These are phyloP conservation scores for Mythimna lalbum DNA, from an alignment of 2,888 invertebrate species.

Conservation along the genomic window DNA sequence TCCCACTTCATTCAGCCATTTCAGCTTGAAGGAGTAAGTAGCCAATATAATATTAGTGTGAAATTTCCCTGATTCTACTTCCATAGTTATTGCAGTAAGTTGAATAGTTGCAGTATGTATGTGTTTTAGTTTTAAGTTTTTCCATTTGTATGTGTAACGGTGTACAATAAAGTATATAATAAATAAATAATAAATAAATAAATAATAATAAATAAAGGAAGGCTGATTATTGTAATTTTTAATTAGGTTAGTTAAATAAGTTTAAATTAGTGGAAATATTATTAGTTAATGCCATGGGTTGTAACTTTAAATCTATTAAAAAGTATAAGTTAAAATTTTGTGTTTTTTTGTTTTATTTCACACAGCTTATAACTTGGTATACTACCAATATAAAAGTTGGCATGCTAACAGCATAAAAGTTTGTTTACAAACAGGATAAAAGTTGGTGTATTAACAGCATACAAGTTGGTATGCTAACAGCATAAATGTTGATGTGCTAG, in stretches of 20 bases:
- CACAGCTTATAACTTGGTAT: too few relatives aligned
- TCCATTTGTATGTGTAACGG: too few relatives aligned
- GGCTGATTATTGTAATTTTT: slow-evolving; percentile 43
- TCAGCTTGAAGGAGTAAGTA: too few relatives aligned
- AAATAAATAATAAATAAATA: too few relatives aligned
- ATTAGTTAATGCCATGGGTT: slow-evolving; percentile 4
- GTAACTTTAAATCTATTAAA: slow-evolving; percentile 37
- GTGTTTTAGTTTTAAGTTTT: too few relatives aligned
- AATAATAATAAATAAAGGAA: too few relatives aligned
- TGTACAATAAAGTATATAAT: too few relatives aligned
- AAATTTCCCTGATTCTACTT: not conserved
- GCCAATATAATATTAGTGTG: not conserved
- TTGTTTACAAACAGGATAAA: too few relatives aligned
- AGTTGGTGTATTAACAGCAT: too few relatives aligned
- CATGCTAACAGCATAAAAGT: not conserved
- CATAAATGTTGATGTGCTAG: not conserved
- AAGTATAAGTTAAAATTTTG: not conserved
- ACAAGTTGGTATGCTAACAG: too few relatives aligned
- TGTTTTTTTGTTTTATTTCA: not conserved
- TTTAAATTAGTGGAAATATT: slow-evolving; percentile 31
- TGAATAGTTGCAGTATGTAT: slow-evolving; percentile 16
- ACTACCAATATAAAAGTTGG: too few relatives aligned
- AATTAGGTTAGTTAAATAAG: slow-evolving; percentile 2
- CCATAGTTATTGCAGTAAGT: slow-evolving; percentile 14
- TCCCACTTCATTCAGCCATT: too few relatives aligned